Percentiles rank a stretch among this genome's conserved stretches.
phyloP scores from a whole-genome alignment of 2,888 invertebrate genomes.

The Hyalella azteca region DNA sequence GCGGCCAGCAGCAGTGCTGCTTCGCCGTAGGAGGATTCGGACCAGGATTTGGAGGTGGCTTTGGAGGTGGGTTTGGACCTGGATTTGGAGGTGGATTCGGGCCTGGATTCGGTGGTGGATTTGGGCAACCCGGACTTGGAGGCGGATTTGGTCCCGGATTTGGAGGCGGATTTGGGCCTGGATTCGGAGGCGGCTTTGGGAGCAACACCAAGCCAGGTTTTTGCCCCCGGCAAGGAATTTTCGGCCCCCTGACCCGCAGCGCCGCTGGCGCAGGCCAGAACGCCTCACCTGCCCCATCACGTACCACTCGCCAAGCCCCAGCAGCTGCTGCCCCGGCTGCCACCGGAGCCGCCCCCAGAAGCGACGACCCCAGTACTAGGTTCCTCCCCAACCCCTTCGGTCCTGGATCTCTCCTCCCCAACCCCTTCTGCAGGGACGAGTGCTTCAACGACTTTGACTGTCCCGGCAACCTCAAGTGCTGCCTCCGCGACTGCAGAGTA shows the following conservation, averaged over 20 bases:
- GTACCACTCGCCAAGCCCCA: not conserved
- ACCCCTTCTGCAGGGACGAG: conserved; percentile 40
- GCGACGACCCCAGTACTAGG: conserved; percentile 35
- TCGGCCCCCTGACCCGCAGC: conserved; percentile 37
- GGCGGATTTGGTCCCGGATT: not conserved
- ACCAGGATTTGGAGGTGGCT: conserved; percentile 27
- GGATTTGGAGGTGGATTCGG: not conserved
- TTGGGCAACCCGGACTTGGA: not conserved
- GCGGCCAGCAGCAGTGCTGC: conserved; percentile 15
- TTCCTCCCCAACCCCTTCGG: conserved; percentile 37
- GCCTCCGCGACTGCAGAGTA: conserved; percentile 37
- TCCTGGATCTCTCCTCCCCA: conserved; percentile 8
- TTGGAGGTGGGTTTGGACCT: not conserved
- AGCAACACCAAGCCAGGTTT: conserved; percentile 40
- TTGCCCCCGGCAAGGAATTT: conserved; percentile 42
- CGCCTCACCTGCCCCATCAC: too few relatives aligned
- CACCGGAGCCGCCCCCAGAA: not conserved
- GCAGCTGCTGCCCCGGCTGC: not conserved
- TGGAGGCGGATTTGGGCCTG: not conserved
- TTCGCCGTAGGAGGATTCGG: not conserved
- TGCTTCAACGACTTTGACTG: conserved; percentile 49
- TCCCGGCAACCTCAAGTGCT: conserved; percentile 45
- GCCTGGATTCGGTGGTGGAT: not conserved
- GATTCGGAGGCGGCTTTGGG: conserved; percentile 16
- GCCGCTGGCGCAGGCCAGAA: not conserved